Base-by-base conservation (phyloP, 2,888 invertebrate species). In the Andrena haemorrhoa region DNA sequence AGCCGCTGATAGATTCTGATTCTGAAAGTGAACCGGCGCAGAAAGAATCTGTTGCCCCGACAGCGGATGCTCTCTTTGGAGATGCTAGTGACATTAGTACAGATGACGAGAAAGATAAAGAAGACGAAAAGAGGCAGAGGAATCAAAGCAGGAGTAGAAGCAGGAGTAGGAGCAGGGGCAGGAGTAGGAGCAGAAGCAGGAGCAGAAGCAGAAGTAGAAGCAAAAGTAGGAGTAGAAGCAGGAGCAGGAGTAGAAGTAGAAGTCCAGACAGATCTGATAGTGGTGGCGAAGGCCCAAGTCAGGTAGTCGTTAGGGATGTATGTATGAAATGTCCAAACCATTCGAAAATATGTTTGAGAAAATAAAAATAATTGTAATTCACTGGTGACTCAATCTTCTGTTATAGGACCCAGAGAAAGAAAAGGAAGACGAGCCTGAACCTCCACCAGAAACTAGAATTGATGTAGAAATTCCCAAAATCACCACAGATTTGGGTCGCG, bases 381-480 rank as follows among this genome's bases (percentile, higher is more conserved):
- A 31, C 16, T 33, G 6, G 10, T 70, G 8, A 23, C 23, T n/a
- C 31, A 2, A 80, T 84, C 83, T 53, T 72, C 63, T 82, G 69
- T 64, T 82, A 53, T 35, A 94, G 86, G 94, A 94, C 35, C 94
- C 94, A 1, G 96, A 96, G 73, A 96, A 96, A 12, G 96, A 96
- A 79, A 96, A 96, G 83, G 96, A 96, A 88, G 95, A 96, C 71
- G 97, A 97, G 91, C 96, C 96, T 0, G 98, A 98, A 91, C 97
- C 96, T 16, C 95, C 97, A 23, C 98, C 98, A 1, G 99, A 99
- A 94, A 99, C 98, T 0, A 95, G 98, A 87, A 99, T 99, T 76
- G 98, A 99, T 90, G 99, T 99, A 1, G 98, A 99, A 95, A 98
- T 99, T 94, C 99, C 99, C 0, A 97, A 98, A 94, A 99, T 99